phyloP scores from a whole-genome alignment of 2,888 invertebrate species.

The Tiphia femorata region DNA sequence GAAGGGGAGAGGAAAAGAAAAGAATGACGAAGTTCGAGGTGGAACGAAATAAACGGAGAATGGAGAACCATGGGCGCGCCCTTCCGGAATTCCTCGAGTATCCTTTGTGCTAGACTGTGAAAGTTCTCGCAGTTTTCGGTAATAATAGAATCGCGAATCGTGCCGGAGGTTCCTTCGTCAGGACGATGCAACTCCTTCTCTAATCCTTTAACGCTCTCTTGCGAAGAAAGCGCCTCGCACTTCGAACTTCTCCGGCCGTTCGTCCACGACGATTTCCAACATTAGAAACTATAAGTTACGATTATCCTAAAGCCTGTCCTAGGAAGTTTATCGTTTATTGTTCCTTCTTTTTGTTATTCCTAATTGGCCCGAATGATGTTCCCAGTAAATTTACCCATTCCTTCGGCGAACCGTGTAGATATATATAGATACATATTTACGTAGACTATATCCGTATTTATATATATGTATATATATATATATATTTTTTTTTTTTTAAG shows the following conservation, averaged over 20 bases:
- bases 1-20: not conserved
- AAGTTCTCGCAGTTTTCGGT: too few relatives aligned
- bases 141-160: not conserved
- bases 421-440: too few relatives aligned
- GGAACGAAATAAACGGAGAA: too few relatives aligned
- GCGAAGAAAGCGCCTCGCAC: too few relatives aligned
- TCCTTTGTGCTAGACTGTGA: too few relatives aligned
- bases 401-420: slow-evolving; percentile 16
- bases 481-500: not conserved
- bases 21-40: not conserved
- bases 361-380: slow-evolving; percentile 47
- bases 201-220: too few relatives aligned
- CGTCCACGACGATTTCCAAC: slow-evolving; percentile 20
- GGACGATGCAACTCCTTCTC: too few relatives aligned
- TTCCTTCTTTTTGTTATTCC: slow-evolving; percentile 34
- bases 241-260: too few relatives aligned
- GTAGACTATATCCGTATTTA: not conserved
- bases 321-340: slow-evolving; percentile 33
- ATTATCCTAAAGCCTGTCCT: slow-evolving; percentile 27
- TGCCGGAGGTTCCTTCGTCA: too few relatives aligned
- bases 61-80: too few relatives aligned
- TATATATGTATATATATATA: not conserved
- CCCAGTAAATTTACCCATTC: slow-evolving; percentile 32
- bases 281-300: slow-evolving; percentile 29
- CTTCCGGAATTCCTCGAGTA: too few relatives aligned